Conservation (phyloP, 2,797 vertebrate genomes). For the Cyprinodon diabolis region DNA sequence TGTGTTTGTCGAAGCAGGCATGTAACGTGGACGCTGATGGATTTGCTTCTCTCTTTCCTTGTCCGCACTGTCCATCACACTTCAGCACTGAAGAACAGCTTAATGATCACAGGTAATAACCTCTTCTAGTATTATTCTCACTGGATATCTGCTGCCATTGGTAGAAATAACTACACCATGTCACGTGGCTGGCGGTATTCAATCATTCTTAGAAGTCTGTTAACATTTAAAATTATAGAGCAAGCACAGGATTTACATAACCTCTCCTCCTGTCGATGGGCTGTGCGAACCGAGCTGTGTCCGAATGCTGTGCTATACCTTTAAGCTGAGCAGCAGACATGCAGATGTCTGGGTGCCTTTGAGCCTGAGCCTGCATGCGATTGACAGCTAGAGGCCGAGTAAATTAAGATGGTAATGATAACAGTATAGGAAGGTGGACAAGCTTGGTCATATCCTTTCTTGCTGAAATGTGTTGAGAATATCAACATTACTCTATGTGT, state of each 20-base stretch:
- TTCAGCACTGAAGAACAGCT: slow-evolving; percentile 87
- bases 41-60: slow-evolving; percentile 74
- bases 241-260: slow-evolving; percentile 61
- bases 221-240: slow-evolving; percentile 43
- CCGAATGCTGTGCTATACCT: slow-evolving; percentile 46
- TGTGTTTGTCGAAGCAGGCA: slow-evolving; percentile 45
- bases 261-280: slow-evolving; percentile 16
- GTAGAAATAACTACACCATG: slow-evolving; percentile 2
- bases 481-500: background rate
- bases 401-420: slow-evolving; percentile 72
- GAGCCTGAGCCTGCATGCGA: slow-evolving; percentile 62
- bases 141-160: slow-evolving; percentile 4
- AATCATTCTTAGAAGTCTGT: slow-evolving; percentile 28
- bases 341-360: slow-evolving; percentile 60
- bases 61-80: slow-evolving; percentile 86
- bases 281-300: slow-evolving; percentile 53
- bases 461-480: slow-evolving; percentile 11
- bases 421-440: slow-evolving; percentile 23
- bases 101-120: slow-evolving; percentile 80
- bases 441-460: slow-evolving; percentile 29
- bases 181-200: slow-evolving; percentile 23
- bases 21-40: slow-evolving; percentile 63
- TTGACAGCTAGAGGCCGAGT: slow-evolving; percentile 61
- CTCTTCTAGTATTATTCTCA: background rate
- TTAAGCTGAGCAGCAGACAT: slow-evolving; percentile 55